phyloP scores from a whole-genome alignment of 2,888 invertebrate species.

The Agrotis puta region DNA sequence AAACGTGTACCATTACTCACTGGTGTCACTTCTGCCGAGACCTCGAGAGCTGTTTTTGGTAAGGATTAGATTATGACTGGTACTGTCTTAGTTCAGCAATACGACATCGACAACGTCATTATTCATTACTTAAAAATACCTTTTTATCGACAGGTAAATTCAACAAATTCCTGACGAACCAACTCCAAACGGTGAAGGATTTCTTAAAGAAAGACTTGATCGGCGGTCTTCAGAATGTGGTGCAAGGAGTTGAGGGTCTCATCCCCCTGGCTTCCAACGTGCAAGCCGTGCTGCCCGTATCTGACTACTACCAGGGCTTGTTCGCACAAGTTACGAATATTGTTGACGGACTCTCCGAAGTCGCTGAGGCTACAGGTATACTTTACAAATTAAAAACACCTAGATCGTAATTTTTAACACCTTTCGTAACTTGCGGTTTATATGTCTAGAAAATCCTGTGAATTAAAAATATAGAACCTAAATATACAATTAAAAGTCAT shows the following conservation, averaged over 20 bases:
- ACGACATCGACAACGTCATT: too few relatives aligned
- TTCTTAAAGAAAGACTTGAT: constrained; percentile 86
- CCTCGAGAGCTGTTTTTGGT: constrained; percentile 92
- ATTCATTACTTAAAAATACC: neutral
- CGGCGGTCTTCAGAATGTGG: constrained; percentile 80
- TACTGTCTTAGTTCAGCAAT: neutral
- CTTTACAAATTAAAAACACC: constrained; percentile 32
- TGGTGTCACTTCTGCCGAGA: constrained; percentile 94
- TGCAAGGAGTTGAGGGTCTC: constrained; percentile 78
- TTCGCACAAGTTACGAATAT: constrained; percentile 79
- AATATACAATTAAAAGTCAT: neutral
- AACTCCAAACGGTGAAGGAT: constrained; percentile 78
- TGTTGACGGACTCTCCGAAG: constrained; percentile 88
- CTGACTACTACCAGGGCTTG: constrained; percentile 82
- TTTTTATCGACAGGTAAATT: constrained; percentile 79
- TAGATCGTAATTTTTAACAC: neutral
- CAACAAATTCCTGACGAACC: constrained; percentile 78
- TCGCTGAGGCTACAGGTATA: constrained; percentile 91
- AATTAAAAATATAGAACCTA: neutral
- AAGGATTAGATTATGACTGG: constrained; percentile 37
- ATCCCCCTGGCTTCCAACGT: constrained; percentile 73
- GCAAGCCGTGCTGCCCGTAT: constrained; percentile 74
- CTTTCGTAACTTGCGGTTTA: neutral
- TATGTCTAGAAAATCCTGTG: too few relatives aligned
- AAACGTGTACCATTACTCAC: constrained; percentile 93